A percentile compares a stretch with the other conserved stretches of the same genome.
These are phyloP conservation scores for Lepidocyrtinus sp. DNA, from an alignment of 2,888 invertebrate genomes.

Conservation along the genomic window DNA sequence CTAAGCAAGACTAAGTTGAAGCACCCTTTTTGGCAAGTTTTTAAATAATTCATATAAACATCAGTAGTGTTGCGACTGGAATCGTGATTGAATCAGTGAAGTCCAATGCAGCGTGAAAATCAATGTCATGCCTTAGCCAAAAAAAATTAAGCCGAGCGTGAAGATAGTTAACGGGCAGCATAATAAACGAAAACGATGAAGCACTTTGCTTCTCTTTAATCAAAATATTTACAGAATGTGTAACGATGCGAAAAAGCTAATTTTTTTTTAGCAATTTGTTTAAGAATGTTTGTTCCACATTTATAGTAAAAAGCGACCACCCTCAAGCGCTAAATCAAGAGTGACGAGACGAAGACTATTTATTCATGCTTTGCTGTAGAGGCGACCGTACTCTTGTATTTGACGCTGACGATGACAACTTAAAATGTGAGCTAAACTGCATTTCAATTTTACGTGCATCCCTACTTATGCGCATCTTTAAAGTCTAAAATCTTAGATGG, in stretches of 20 bases:
- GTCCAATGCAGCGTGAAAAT: constrained; percentile 36
- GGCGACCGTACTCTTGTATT: too few relatives aligned
- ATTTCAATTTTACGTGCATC: not conserved
- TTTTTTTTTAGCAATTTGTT: not conserved
- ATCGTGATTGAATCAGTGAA: constrained; percentile 32
- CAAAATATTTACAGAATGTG: not conserved
- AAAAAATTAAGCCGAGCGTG: constrained; percentile 24
- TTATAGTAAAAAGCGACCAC: constrained; percentile 40
- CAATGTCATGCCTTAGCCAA: constrained; percentile 21
- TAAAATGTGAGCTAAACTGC: not conserved
- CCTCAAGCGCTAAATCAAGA: constrained; percentile 52
- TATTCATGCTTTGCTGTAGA: not conserved
- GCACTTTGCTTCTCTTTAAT: not conserved
- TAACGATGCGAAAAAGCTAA: not conserved
- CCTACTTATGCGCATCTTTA: not conserved
- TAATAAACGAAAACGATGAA: not conserved
- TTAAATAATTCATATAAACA: not conserved
- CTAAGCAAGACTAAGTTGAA: not conserved
- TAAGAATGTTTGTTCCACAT: constrained; percentile 29
- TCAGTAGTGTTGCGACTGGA: not conserved
- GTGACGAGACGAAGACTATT: constrained; percentile 26
- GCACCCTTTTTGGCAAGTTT: not conserved
- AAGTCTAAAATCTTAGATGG: not conserved
- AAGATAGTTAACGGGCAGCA: constrained; percentile 28
- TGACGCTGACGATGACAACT: constrained; percentile 17